Conservation (phyloP, 1,140 invertebrate genomes). For the Batillaria attramentaria region DNA sequence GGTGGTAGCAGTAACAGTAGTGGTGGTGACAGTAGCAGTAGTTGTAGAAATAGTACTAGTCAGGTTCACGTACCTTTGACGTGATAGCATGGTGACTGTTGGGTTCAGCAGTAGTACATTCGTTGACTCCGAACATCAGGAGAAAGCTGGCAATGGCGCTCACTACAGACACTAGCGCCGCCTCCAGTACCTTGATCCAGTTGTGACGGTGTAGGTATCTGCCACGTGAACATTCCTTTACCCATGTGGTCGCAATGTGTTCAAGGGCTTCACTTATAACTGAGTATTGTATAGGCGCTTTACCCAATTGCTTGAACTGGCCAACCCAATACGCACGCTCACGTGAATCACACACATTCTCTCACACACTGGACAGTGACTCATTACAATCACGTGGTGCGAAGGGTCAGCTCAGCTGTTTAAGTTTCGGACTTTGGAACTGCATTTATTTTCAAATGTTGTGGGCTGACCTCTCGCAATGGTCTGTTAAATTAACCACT, state of each 20-base stretch:
- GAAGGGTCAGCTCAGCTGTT: too few relatives aligned
- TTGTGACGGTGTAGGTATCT: conserved; percentile 54
- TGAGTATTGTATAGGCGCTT: too few relatives aligned
- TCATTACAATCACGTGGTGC: too few relatives aligned
- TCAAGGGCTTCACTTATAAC: too few relatives aligned
- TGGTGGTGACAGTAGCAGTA: not conserved
- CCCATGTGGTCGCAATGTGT: not conserved
- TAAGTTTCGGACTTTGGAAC: too few relatives aligned
- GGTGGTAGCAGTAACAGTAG: not conserved
- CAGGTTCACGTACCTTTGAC: conserved; percentile 44
- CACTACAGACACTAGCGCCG: conserved; percentile 84
- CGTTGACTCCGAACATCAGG: conserved; percentile 88
- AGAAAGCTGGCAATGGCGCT: conserved; percentile 88
- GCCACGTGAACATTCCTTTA: conserved; percentile 1
- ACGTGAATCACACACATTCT: too few relatives aligned
- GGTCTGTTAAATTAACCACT: too few relatives aligned
- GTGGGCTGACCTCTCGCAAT: too few relatives aligned
- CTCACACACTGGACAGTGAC: too few relatives aligned
- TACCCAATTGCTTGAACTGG: too few relatives aligned
- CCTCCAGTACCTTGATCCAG: conserved; percentile 86
- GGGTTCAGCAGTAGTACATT: conserved; percentile 77
- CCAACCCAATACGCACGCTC: too few relatives aligned
- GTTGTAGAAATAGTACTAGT: not conserved
- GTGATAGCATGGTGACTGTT: conserved; percentile 56
- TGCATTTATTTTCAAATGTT: too few relatives aligned